These are phyloP conservation scores for Eilema griseolum DNA, from an alignment of 2,888 invertebrate species.

Conservation along the genomic window DNA sequence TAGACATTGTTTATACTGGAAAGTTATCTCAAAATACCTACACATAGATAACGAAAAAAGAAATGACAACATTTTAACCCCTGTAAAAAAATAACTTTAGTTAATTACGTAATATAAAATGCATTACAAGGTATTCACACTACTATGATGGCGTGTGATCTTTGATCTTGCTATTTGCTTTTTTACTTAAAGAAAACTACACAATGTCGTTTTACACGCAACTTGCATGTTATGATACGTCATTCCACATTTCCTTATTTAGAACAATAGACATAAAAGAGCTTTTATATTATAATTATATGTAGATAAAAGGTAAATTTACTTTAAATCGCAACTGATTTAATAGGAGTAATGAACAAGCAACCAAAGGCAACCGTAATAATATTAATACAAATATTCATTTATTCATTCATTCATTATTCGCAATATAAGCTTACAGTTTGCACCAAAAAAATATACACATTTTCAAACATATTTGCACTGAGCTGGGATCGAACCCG, in stretches of 20 bases:
- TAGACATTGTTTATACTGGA: not conserved
- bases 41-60: not conserved
- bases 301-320: too few species aligned
- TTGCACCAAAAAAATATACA: too few species aligned
- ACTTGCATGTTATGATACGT: conserved; percentile 34
- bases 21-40: conserved; percentile 4
- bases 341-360: not conserved
- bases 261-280: conserved; percentile 31
- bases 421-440: too few species aligned
- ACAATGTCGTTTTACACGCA: conserved; percentile 28
- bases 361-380: not conserved
- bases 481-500: too few species aligned
- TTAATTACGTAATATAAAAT: too few species aligned
- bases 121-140: conserved; percentile 31
- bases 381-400: too few species aligned
- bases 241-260: conserved; percentile 39
- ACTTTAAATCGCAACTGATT: too few species aligned
- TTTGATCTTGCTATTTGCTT: conserved; percentile 25
- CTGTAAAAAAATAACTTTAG: too few species aligned
- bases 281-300: not conserved
- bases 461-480: too few species aligned
- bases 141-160: conserved; percentile 31
- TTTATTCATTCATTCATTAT: too few species aligned
- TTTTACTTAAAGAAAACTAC: conserved; percentile 41
- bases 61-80: too few species aligned